phyloP scores from a whole-genome alignment of 2,113 vertebrate genomes.

The Ptychochromis oligacanthus region DNA sequence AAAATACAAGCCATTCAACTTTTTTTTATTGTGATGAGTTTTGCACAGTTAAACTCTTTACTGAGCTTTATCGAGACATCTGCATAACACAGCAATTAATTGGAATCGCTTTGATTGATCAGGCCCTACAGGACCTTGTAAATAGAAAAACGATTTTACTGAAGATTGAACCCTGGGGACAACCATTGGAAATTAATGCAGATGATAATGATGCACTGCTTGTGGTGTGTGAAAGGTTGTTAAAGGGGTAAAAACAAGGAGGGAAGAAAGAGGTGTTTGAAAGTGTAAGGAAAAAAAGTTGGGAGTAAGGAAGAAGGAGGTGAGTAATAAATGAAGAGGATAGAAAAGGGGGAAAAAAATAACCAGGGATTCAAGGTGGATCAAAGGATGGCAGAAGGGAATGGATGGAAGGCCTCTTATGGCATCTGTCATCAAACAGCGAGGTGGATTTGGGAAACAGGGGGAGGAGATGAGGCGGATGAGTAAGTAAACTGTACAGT shows the following conservation, averaged over 20 bases:
- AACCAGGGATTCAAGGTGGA: neutral
- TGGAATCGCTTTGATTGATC: neutral
- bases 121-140: neutral
- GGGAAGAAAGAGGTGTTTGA: neutral
- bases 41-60: neutral
- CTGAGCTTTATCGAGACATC: neutral
- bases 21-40: neutral
- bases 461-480: neutral
- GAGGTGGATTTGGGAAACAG: neutral
- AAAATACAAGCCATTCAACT: neutral
- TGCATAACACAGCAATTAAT: neutral
- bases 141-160: neutral
- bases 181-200: neutral
- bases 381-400: constrained; percentile 3
- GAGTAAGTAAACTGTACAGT: neutral
- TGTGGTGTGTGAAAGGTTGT: neutral
- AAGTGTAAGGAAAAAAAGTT: neutral
- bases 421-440: neutral
- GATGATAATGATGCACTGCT: neutral
- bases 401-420: neutral
- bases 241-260: neutral
- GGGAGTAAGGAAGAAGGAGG: neutral
- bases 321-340: neutral
- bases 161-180: neutral
- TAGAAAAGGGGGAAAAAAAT: too few relatives aligned